These are phyloP conservation scores for Sander lucioperca DNA, from an alignment of 2,113 vertebrate species.

Conservation along the genomic window DNA sequence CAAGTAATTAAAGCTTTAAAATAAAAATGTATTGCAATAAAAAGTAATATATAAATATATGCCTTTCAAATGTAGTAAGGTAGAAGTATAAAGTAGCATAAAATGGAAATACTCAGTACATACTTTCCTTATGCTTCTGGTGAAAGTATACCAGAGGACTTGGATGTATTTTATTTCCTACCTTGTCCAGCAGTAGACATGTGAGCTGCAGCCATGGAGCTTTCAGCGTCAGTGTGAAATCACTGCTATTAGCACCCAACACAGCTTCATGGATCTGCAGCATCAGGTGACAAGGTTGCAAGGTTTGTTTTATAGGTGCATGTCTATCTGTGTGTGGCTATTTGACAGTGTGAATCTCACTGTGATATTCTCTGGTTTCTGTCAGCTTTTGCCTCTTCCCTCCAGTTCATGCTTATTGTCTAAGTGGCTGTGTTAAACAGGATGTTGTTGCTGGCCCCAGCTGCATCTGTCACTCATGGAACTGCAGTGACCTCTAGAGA, in stretches of 20 bases:
- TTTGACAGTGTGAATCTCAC: slow-evolving; percentile 66
- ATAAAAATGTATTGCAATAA: neutral
- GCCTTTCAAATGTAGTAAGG: neutral
- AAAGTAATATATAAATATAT: neutral
- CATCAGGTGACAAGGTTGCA: slow-evolving; percentile 64
- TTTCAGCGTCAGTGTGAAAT: slow-evolving; percentile 52
- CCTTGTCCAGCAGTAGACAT: slow-evolving; percentile 29
- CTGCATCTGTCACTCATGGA: slow-evolving; percentile 86
- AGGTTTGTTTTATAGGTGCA: slow-evolving; percentile 37
- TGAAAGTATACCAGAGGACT: slow-evolving; percentile 21
- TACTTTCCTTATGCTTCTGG: neutral
- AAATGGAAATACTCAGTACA: neutral
- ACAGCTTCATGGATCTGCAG: slow-evolving; percentile 49
- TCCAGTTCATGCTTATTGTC: slow-evolving; percentile 60
- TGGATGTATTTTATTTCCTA: slow-evolving; percentile 34
- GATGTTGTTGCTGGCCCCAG: slow-evolving; percentile 65
- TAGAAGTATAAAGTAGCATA: neutral
- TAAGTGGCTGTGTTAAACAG: slow-evolving; percentile 75
- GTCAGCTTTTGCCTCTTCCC: slow-evolving; percentile 57
- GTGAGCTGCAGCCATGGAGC: slow-evolving; percentile 21
- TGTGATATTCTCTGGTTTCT: slow-evolving; percentile 55
- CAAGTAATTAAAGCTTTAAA: neutral
- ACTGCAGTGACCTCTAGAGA: slow-evolving; percentile 89
- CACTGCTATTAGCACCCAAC: slow-evolving; percentile 45
- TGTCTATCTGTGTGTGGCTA: slow-evolving; percentile 26